phyloP scores from a whole-genome alignment of 2,888 invertebrate species.

The Trilocha varians region DNA sequence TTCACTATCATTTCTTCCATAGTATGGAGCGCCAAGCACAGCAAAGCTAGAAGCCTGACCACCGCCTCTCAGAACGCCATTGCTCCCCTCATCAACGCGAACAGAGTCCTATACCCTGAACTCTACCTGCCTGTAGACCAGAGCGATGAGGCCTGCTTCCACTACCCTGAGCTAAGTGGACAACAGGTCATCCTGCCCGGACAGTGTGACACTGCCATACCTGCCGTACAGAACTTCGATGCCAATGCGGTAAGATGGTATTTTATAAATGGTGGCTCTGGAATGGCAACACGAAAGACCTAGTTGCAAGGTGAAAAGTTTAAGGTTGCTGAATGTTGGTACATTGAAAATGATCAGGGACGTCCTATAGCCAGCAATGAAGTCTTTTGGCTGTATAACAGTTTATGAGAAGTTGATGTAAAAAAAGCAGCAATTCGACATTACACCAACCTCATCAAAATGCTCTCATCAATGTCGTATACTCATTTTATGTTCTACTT shows the following conservation, averaged over 20 bases:
- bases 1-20: conserved; percentile 12
- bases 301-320: too few relatives aligned
- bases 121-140: conserved; percentile 40
- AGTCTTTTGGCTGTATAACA: too few relatives aligned
- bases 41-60: conserved; percentile 30
- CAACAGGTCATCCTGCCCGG: conserved; percentile 45
- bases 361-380: too few relatives aligned
- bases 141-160: conserved; percentile 44
- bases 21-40: conserved; percentile 63
- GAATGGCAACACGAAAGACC: too few relatives aligned
- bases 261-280: too few relatives aligned
- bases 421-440: too few relatives aligned
- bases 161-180: conserved; percentile 38
- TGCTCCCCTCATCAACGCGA: conserved; percentile 23
- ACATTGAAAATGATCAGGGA: too few relatives aligned
- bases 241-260: conserved; percentile 27
- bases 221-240: conserved; percentile 35
- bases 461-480: too few relatives aligned
- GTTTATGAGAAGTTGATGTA: too few relatives aligned
- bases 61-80: conserved; percentile 28
- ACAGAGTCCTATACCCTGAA: conserved; percentile 28
- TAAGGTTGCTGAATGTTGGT: too few relatives aligned
- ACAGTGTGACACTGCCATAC: conserved; percentile 43
- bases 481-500: too few relatives aligned
- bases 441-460: too few relatives aligned